Evolutionary conservation across 2,888 invertebrate species (phyloP).

Genomic region (Latheticus oryzae): DNA sequence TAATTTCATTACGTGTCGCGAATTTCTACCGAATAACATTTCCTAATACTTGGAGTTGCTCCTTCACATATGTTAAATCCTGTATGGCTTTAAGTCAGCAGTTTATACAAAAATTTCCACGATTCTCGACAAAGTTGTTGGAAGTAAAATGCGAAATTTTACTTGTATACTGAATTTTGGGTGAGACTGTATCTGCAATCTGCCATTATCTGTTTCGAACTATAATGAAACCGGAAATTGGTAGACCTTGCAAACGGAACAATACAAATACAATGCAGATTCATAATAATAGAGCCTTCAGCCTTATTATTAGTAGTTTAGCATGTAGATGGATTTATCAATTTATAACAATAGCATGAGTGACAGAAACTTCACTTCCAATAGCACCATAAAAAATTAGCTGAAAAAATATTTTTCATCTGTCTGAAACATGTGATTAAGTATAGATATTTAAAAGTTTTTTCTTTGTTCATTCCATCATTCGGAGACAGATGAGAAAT

Average conservation of each 20-base stretch:
- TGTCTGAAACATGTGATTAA: too few relatives aligned
- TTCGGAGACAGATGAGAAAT: too few relatives aligned
- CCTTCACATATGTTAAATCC: constrained; percentile 25
- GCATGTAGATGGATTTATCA: constrained; percentile 9
- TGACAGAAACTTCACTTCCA: neutral
- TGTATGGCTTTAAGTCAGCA: constrained; percentile 13
- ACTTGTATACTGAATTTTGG: too few relatives aligned
- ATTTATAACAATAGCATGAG: constrained; percentile 7
- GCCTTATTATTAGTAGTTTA: constrained; percentile 7
- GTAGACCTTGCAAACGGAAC: constrained; percentile 10
- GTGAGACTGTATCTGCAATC: too few relatives aligned
- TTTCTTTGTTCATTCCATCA: too few relatives aligned
- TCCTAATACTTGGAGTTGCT: neutral
- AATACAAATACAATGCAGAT: constrained; percentile 4
- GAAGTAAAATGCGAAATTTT: too few relatives aligned
- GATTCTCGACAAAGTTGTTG: too few relatives aligned
- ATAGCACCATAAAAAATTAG: constrained; percentile 1
- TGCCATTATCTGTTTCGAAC: constrained; percentile 6
- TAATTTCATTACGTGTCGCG: constrained; percentile 16
- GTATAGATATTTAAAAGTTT: too few relatives aligned
- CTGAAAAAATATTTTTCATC: too few relatives aligned
- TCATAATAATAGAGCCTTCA: constrained; percentile 12
- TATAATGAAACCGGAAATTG: constrained; percentile 6
- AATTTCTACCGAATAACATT: constrained; percentile 2
- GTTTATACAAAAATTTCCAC: constrained; percentile 25